Conservation (phyloP, 2,113 vertebrate species). For the Xiphophorus hellerii region DNA sequence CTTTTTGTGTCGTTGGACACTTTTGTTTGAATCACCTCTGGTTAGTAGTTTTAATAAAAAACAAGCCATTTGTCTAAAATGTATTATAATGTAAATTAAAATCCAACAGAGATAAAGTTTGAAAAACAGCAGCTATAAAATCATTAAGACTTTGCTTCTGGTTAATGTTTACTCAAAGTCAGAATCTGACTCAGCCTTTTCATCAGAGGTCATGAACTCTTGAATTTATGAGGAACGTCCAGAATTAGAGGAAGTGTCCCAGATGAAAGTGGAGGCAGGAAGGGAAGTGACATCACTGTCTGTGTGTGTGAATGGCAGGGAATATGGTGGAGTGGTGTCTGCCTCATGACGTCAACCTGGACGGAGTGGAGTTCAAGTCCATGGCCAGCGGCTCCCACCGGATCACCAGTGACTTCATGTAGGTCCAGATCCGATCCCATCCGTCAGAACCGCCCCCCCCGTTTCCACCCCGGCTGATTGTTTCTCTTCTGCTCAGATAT, state of each 20-base stretch:
- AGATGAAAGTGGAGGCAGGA: constrained; percentile 34
- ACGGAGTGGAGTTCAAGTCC: constrained; percentile 98
- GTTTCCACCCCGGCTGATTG: constrained; percentile 12
- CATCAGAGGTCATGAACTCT: constrained; percentile 27
- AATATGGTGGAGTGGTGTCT: constrained; percentile 98
- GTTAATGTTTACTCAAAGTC: neutral
- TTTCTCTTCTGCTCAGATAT: constrained; percentile 80
- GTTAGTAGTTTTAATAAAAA: no score
- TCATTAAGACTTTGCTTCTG: neutral
- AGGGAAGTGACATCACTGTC: constrained; percentile 29
- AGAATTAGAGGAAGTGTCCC: constrained; percentile 49
- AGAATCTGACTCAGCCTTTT: constrained; percentile 46
- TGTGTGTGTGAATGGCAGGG: constrained; percentile 77
- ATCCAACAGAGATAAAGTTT: neutral
- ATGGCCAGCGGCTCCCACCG: constrained; percentile 98
- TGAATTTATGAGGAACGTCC: neutral
- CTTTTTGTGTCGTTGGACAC: no score
- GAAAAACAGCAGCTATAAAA: neutral
- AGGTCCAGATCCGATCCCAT: constrained; percentile 39
- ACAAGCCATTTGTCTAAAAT: neutral
- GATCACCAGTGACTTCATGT: constrained; percentile 97
- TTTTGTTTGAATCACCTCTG: no score
- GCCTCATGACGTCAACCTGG: constrained; percentile 94
- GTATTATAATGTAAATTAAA: neutral
- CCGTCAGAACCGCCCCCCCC: constrained; percentile 1